Base-by-base conservation (phyloP, 2,113 vertebrate genomes). In the Morone chrysops region DNA sequence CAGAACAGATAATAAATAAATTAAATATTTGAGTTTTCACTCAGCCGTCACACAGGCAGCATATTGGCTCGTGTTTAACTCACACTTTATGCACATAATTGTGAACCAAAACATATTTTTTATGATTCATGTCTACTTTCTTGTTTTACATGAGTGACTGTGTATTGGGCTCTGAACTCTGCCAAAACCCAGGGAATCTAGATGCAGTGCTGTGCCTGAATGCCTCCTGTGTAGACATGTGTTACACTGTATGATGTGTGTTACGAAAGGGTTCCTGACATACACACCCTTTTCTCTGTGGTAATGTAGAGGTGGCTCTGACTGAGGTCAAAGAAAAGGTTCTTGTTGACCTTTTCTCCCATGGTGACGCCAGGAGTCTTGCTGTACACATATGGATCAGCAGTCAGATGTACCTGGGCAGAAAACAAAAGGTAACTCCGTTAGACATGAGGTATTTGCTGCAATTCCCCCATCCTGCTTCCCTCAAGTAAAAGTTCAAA, bases 241-340 rank as follows among this genome's bases (percentile, higher is more conserved):
- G 43, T 43, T 56, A 40, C 25, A 11, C 31, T 31, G 31, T 8
- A 54, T 36, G 8, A 43, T 8, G 43, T 38, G 38, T 18, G 4
- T 36, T 60, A 22, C 10, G 40, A 38, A 82, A 70, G 25, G 8
- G n/a, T 22, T 6, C 38, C 14, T 66, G 66, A 54, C 65, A 76
- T 31, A 79, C 84, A 18, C 14, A 98, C 98, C 97, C 97, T 98
- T 87, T 95, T 96, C 88, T 97, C 95, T 25, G 97, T 97, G 93
- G 98, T 97, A 82, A 97, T 94, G 0, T 99, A 99, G 1, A 99
- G 83, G 84, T 96, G 93, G 78, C 95, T 93, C 77, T 93, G 92
- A 53, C 89, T 91, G 70, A 82, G 80, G 61, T 98, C 96, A 77
- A 99, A 96, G 48, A 96, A 96, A 43, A 99, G 94, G 88, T 97